These are phyloP conservation scores for Nicator chloris DNA, from an alignment of 2,113 vertebrate species.

Conservation along the genomic window DNA sequence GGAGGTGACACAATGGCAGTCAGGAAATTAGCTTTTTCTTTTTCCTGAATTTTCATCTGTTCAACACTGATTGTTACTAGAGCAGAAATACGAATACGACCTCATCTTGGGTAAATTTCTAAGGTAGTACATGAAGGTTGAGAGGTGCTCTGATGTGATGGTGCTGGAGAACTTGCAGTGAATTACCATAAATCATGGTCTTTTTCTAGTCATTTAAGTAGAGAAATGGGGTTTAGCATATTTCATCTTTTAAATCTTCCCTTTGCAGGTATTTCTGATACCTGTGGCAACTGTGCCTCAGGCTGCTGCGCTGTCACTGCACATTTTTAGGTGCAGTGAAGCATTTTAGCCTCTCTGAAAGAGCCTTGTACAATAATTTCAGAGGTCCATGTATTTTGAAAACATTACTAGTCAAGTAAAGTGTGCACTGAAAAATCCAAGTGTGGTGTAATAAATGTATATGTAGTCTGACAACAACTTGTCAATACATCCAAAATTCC, in stretches of 20 bases:
- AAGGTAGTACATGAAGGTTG: neutral
- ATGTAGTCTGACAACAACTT: neutral
- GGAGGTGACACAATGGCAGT: neutral
- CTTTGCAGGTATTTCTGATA: neutral
- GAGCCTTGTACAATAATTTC: neutral
- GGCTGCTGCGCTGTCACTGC: neutral
- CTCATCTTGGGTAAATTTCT: neutral
- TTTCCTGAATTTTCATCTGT: neutral
- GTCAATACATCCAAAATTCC: neutral
- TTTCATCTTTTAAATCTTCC: constrained; percentile 6
- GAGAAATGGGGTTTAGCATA: neutral
- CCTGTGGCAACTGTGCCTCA: neutral
- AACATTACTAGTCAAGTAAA: neutral
- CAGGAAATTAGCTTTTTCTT: neutral
- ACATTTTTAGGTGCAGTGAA: neutral
- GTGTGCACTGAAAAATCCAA: neutral
- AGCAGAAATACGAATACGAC: neutral
- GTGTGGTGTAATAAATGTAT: neutral
- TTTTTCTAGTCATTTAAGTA: neutral
- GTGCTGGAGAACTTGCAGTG: neutral
- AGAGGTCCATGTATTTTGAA: neutral
- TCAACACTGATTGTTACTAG: neutral
- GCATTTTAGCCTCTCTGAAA: neutral
- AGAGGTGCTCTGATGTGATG: neutral
- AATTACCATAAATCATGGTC: neutral